Evolutionary conservation across 2,113 vertebrate species (phyloP).

Genomic region (Lasiurus borealis): DNA sequence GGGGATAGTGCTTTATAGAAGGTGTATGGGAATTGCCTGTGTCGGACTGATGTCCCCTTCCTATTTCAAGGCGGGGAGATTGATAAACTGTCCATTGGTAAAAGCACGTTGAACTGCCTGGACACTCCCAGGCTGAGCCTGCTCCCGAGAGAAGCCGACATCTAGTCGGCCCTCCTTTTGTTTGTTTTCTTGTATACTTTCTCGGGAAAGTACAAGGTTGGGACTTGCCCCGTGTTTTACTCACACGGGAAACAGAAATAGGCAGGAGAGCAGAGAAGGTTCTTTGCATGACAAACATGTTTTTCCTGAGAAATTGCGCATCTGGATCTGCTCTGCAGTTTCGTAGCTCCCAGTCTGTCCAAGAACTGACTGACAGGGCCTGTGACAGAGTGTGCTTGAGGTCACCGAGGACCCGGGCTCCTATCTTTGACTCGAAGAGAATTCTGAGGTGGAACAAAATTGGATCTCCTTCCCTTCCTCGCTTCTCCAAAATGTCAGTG

Average conservation of each 20-base stretch:
- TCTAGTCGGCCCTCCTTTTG: neutral
- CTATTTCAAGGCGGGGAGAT: neutral
- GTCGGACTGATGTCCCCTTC: neutral
- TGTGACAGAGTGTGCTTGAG: neutral
- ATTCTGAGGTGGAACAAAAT: slow-evolving; percentile 13
- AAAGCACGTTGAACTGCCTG: neutral
- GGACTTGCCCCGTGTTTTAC: neutral
- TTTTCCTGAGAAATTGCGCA: slow-evolving; percentile 36
- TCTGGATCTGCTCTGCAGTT: neutral
- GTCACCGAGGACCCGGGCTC: neutral
- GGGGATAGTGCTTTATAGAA: no score
- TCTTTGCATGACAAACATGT: neutral
- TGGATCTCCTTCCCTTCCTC: neutral
- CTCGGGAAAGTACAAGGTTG: slow-evolving; percentile 38
- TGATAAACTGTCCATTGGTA: neutral
- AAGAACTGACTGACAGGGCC: neutral
- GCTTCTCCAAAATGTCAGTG: neutral
- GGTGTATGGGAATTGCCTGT: neutral
- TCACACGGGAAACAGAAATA: neutral
- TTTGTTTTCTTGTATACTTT: neutral
- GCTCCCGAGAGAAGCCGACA: neutral
- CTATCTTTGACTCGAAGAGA: slow-evolving; percentile 47
- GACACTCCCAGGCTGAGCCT: neutral
- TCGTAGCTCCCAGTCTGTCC: neutral
- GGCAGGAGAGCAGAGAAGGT: neutral